These are phyloP conservation scores for Macrostomum cliftonense DNA, from an alignment of 2,888 invertebrate genomes.

Conservation along the genomic window DNA sequence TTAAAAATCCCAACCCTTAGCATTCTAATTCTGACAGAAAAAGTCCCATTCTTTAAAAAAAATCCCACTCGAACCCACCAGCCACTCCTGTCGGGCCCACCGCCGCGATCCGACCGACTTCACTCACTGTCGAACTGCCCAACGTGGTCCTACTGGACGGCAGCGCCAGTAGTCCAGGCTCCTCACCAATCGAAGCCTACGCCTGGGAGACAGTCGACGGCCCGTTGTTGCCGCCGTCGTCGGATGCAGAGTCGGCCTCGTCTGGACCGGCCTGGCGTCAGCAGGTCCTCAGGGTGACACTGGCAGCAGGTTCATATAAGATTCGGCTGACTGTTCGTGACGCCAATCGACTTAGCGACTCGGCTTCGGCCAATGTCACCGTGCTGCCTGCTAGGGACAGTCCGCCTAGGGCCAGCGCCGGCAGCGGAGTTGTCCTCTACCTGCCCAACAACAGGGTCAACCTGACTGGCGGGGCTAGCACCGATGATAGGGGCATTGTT, in stretches of 20 bases:
- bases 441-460: conserved; percentile 65
- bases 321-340: conserved; percentile 65
- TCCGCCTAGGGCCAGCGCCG: conserved; percentile 82
- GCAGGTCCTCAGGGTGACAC: conserved; percentile 40
- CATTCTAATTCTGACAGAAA: too few relatives aligned
- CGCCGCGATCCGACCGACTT: conserved; percentile 63
- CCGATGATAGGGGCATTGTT: conserved; percentile 75
- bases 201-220: conserved; percentile 78
- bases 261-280: too few relatives aligned
- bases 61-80: too few relatives aligned
- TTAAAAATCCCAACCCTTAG: too few relatives aligned
- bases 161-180: conserved; percentile 21
- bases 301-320: conserved; percentile 8
- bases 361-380: conserved; percentile 65
- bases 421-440: conserved; percentile 69
- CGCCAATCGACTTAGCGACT: conserved; percentile 65
- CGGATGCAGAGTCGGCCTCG: too few relatives aligned
- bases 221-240: conserved; percentile 52
- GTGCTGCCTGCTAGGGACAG: conserved; percentile 68
- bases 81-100: too few relatives aligned
- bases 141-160: conserved; percentile 74
- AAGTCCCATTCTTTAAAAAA: too few relatives aligned
- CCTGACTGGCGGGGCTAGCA: conserved; percentile 68
- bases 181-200: conserved; percentile 51
- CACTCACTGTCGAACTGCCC: conserved; percentile 68